A percentile compares a stretch with the other conserved stretches of the same genome.
These are phyloP conservation scores for Chalcosyrphus nemorum DNA, from an alignment of 2,888 invertebrate genomes.

Conservation along the genomic window DNA sequence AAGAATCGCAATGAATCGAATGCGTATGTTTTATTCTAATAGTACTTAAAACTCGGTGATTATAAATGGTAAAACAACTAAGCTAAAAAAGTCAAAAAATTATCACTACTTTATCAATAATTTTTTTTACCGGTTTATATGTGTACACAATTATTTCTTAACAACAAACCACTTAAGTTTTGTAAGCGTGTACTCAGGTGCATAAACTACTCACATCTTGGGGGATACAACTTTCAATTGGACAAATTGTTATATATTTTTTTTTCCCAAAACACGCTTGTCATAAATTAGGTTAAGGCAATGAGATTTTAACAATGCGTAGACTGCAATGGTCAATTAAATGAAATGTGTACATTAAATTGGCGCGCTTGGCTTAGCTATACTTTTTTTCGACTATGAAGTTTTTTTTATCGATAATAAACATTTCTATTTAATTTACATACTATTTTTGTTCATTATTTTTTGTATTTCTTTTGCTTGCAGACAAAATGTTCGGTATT, in stretches of 20 bases:
- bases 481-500: constrained; percentile 82
- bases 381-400: neutral
- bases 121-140: neutral
- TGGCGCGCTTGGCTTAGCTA: neutral
- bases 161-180: constrained; percentile 17
- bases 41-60: too few species aligned
- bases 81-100: neutral
- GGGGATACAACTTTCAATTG: constrained; percentile 33
- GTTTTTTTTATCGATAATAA: constrained; percentile 2
- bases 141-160: neutral
- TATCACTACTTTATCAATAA: constrained; percentile 5
- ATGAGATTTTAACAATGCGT: constrained; percentile 17
- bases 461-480: constrained; percentile 73
- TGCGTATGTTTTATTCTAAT: too few species aligned
- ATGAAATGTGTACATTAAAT: neutral
- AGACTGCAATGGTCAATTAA: constrained; percentile 13
- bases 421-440: constrained; percentile 17
- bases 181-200: constrained; percentile 19
- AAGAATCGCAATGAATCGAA: too few species aligned
- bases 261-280: constrained; percentile 8
- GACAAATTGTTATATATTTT: neutral
- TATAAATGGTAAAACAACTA: too few species aligned
- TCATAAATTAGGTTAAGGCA: constrained; percentile 43
- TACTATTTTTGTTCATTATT: constrained; percentile 59
- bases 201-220: constrained; percentile 13